These are phyloP conservation scores for Lordiphosa stackelbergi DNA, from an alignment of 1,140 invertebrate genomes.

Conservation along the genomic window DNA sequence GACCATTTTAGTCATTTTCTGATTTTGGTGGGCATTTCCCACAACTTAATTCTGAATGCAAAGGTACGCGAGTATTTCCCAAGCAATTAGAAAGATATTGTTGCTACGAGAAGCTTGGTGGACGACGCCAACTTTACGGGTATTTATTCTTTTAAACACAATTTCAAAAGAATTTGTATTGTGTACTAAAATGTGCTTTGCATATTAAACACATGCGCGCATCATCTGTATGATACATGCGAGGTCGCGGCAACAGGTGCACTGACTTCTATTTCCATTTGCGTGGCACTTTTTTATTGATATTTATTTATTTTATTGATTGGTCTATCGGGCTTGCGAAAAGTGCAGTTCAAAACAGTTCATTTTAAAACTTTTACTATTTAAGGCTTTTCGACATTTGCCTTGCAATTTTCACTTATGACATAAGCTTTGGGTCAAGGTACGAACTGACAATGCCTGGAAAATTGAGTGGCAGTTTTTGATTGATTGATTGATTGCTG, in stretches of 20 bases:
- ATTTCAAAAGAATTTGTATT: conserved; percentile 44
- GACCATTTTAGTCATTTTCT: conserved; percentile 5
- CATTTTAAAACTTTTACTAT: conserved; percentile 13
- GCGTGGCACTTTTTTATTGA: conserved; percentile 14
- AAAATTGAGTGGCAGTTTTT: conserved; percentile 18
- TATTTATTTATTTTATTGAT: conserved; percentile 30
- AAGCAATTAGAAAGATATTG: conserved; percentile 26
- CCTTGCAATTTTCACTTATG: conserved; percentile 12
- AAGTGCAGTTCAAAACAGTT: conserved; percentile 27
- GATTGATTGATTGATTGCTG: conserved; percentile 35
- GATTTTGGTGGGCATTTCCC: conserved; percentile 35
- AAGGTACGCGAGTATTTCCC: conserved; percentile 20
- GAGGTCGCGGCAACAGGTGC: conserved; percentile 55
- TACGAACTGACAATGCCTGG: conserved; percentile 7
- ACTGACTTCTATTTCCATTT: conserved; percentile 25
- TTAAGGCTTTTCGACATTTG: neutral
- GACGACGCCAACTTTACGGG: neutral
- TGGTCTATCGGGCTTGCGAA: conserved; percentile 31
- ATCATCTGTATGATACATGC: conserved; percentile 1
- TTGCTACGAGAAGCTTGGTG: conserved; percentile 2
- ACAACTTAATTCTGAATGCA: conserved; percentile 43
- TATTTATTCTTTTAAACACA: conserved; percentile 14
- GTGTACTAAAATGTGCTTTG: conserved; percentile 47
- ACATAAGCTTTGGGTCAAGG: conserved; percentile 34
- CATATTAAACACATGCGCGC: conserved; percentile 42